These are phyloP conservation scores for Alca torda DNA, from an alignment of 2,797 vertebrate genomes.

Conservation along the genomic window DNA sequence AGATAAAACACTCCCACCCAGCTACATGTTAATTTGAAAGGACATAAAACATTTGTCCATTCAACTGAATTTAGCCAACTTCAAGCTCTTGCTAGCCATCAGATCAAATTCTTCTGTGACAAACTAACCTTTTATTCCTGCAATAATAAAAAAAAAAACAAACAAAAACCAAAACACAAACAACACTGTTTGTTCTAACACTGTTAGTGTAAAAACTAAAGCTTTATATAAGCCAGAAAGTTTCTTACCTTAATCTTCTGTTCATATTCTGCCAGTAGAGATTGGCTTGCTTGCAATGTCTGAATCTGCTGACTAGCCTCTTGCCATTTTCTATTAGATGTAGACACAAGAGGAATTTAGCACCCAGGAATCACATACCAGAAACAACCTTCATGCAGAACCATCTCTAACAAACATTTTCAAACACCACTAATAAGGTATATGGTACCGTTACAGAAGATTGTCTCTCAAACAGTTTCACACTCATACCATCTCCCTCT, in stretches of 20 bases:
- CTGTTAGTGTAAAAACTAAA: neutral
- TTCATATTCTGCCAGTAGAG: conserved; percentile 80
- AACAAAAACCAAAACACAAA: neutral
- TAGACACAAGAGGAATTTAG: neutral
- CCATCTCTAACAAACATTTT: neutral
- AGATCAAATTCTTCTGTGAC: neutral
- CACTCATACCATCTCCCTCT: neutral
- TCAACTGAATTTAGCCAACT: neutral
- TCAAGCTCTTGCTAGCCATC: neutral
- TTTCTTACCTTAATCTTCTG: conserved; percentile 88
- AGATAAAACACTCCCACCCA: neutral
- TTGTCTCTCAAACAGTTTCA: neutral
- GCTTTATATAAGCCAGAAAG: neutral
- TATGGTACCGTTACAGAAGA: neutral
- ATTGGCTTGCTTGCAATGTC: conserved; percentile 84
- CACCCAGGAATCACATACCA: neutral
- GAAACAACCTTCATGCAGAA: neutral
- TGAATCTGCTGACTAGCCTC: conserved; percentile 86
- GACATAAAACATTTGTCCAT: neutral
- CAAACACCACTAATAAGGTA: neutral
- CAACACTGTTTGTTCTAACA: neutral
- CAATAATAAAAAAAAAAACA: neutral
- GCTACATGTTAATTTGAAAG: neutral
- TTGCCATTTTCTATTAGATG: conserved; percentile 83
- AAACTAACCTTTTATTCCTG: neutral